Percentiles rank a stretch among this genome's conserved stretches.
phyloP scores from a whole-genome alignment of 1,140 invertebrate species.

The Coboldia fuscipes region DNA sequence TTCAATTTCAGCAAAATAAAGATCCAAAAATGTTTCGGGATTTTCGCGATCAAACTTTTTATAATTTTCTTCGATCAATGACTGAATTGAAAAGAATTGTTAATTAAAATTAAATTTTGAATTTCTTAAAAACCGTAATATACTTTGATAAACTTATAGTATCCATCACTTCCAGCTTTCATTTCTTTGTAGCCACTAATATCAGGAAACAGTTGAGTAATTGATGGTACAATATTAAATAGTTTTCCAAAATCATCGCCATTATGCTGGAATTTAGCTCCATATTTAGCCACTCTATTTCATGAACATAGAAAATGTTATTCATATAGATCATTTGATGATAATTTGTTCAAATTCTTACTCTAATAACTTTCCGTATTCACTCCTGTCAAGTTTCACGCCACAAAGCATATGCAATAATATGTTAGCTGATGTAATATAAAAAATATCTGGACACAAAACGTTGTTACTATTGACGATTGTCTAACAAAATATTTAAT shows the following conservation, averaged over 20 bases:
- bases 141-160: slow-evolving; percentile 14
- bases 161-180: slow-evolving; percentile 17
- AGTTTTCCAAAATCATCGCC: slow-evolving; percentile 31
- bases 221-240: slow-evolving; percentile 32
- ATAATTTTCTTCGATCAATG: slow-evolving; percentile 19
- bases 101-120: neutral
- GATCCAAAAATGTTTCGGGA: slow-evolving; percentile 26
- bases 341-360: slow-evolving; percentile 6
- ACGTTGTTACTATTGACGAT: too few species aligned
- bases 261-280: slow-evolving; percentile 23
- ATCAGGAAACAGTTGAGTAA: slow-evolving; percentile 30
- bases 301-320: too few species aligned
- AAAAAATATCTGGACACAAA: slow-evolving; percentile 23
- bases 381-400: slow-evolving; percentile 18
- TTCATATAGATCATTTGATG: neutral
- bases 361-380: slow-evolving; percentile 19
- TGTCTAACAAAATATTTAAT: too few species aligned
- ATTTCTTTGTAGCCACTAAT: slow-evolving; percentile 27
- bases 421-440: slow-evolving; percentile 24
- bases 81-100: slow-evolving; percentile 1
- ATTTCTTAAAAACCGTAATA: neutral
- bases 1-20: slow-evolving; percentile 25
- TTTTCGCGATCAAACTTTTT: slow-evolving; percentile 20
- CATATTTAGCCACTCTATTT: slow-evolving; percentile 10
- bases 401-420: slow-evolving; percentile 24